A percentile compares a stretch with the other conserved stretches of the same genome.
Evolutionary conservation across 2,113 vertebrate species (phyloP).

Genomic region (Ophthalmolycus amberensis): DNA sequence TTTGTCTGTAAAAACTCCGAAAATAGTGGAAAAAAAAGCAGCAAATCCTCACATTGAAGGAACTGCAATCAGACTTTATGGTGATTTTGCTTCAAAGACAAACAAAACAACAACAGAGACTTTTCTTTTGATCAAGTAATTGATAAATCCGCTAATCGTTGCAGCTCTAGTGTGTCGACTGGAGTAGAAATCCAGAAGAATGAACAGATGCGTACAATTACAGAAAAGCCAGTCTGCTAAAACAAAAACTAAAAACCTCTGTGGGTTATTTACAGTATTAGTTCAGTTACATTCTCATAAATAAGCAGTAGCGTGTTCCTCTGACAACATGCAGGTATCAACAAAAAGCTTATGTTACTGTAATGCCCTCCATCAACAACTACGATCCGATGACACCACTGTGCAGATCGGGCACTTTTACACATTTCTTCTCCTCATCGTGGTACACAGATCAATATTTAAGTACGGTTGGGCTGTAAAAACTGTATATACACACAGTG

Average conservation of each 20-base stretch:
- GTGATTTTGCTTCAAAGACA: neutral
- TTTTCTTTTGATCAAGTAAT: no score
- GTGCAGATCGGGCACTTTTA: neutral
- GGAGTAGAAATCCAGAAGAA: neutral
- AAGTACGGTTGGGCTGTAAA: neutral
- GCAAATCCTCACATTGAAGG: neutral
- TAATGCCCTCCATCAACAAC: no score
- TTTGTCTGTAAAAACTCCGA: neutral
- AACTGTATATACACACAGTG: no score
- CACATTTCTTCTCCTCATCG: conserved; percentile 21
- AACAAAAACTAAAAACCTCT: neutral
- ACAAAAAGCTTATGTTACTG: conserved; percentile 25
- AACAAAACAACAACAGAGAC: neutral
- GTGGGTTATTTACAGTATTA: neutral
- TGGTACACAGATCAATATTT: no score
- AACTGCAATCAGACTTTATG: neutral
- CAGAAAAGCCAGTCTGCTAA: no score
- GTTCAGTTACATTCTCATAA: conserved; percentile 3
- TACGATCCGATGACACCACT: no score
- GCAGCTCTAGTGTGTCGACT: neutral
- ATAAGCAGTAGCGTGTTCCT: neutral
- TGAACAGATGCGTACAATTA: no score
- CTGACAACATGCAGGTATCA: neutral
- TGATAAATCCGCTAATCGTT: neutral
- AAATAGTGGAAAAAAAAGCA: neutral